Evolutionary conservation across 2,888 invertebrate species (phyloP).

Genomic region (Chirona hameri): DNA sequence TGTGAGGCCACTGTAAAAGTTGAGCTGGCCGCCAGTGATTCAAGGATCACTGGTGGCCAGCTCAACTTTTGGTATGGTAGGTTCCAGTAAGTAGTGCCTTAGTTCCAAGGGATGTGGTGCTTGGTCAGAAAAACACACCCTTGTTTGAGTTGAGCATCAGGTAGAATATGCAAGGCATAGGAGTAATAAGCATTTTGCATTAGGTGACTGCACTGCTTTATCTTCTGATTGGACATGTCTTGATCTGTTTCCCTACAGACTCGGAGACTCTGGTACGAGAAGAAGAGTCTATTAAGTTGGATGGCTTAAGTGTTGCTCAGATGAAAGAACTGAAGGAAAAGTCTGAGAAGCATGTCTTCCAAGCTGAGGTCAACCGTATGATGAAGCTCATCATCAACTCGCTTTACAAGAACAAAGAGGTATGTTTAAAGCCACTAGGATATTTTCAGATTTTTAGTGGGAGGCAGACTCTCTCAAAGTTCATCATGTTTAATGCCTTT

Average conservation of each 20-base stretch:
- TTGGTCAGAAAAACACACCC: neutral
- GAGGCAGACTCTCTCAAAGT: no score
- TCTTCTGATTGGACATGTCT: neutral
- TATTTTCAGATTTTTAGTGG: no score
- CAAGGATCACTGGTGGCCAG: no score
- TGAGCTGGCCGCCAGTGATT: no score
- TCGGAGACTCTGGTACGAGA: slow-evolving; percentile 65
- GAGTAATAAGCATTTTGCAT: no score
- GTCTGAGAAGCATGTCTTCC: slow-evolving; percentile 74
- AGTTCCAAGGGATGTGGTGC: no score
- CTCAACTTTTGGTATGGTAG: neutral
- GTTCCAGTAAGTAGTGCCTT: no score
- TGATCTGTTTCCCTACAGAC: slow-evolving; percentile 32
- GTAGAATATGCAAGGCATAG: no score
- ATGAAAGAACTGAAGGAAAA: slow-evolving; percentile 84
- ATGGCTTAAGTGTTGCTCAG: slow-evolving; percentile 91
- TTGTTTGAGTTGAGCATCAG: no score
- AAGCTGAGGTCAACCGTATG: slow-evolving; percentile 98
- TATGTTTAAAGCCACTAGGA: slow-evolving; percentile 44
- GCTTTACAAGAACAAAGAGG: slow-evolving; percentile 96
- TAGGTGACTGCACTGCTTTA: no score
- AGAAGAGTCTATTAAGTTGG: slow-evolving; percentile 93
- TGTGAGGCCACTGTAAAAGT: no score
- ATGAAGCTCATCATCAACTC: slow-evolving; percentile 99
- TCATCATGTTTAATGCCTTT: no score